Conservation (phyloP, 92 coral and sea anemone genomes). For the Isaurus tuberculatus region DNA sequence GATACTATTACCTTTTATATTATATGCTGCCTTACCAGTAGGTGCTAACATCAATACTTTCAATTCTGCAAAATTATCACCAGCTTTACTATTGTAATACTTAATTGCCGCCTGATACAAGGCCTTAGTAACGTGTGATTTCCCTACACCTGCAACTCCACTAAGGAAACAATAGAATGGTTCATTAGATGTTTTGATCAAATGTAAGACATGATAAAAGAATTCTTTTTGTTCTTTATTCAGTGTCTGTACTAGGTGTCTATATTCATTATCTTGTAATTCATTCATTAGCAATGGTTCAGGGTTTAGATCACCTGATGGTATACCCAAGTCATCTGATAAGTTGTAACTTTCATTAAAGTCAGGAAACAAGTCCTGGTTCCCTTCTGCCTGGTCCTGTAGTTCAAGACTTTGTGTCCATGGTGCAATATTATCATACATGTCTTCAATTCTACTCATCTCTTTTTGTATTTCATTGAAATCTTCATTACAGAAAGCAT, state of each 20-base stretch:
- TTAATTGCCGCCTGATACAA: constrained; percentile 5
- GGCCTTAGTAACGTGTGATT: constrained; percentile 6
- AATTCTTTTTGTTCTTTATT: background rate
- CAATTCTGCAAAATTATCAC: background rate
- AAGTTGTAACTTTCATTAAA: constrained; percentile 1
- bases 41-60: background rate
- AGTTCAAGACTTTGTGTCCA: constrained; percentile 13
- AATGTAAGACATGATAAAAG: constrained; percentile 2
- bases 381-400: background rate
- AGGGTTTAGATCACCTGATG: background rate
- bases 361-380: background rate
- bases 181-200: constrained; percentile 2
- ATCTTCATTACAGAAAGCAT: constrained; percentile 47
- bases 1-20: no score
- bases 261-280: background rate
- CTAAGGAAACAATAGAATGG: constrained; percentile 1
- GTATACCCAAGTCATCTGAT: constrained; percentile 1
- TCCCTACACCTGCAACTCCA: background rate
- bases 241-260: background rate
- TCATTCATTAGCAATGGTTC: constrained; percentile 7
- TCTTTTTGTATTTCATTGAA: constrained; percentile 37
- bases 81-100: constrained; percentile 6
- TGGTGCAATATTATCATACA: constrained; percentile 9
- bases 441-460: constrained; percentile 7
- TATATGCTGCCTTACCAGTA: no score